phyloP scores from a whole-genome alignment of 2,113 vertebrate genomes.

The Tragelaphus scriptus region DNA sequence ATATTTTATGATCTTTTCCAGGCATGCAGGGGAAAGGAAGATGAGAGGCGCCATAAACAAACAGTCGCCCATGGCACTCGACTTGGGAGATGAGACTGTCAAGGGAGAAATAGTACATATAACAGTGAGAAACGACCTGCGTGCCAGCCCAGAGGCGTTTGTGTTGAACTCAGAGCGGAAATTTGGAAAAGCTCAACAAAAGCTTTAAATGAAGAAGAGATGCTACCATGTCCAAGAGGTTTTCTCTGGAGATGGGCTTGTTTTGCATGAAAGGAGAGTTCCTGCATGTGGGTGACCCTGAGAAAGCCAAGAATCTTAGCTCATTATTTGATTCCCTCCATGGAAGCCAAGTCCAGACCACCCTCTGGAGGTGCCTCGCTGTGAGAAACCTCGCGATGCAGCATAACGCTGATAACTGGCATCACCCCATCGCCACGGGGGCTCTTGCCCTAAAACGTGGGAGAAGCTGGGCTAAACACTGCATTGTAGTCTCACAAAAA shows the following conservation, averaged over 20 bases:
- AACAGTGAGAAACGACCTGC: constrained; percentile 38
- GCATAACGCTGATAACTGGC: accelerated
- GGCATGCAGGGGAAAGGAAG: background rate
- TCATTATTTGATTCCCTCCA: background rate
- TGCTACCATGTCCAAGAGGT: background rate
- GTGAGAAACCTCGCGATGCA: background rate
- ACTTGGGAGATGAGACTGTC: constrained; percentile 62
- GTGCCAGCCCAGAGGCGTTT: background rate
- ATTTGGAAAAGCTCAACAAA: background rate
- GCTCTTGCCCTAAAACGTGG: background rate
- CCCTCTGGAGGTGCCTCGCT: accelerated
- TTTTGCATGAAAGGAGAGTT: background rate
- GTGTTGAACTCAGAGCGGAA: background rate
- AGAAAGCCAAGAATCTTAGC: background rate
- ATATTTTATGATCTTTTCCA: constrained; percentile 34
- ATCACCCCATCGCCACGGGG: accelerated
- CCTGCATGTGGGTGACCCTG: background rate
- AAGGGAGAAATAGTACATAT: constrained; percentile 16
- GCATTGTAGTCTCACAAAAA: background rate
- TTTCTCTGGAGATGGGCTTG: too few relatives aligned
- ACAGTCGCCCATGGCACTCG: constrained; percentile 14
- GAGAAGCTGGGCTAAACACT: accelerated
- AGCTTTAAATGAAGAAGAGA: background rate
- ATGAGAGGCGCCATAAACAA: background rate
- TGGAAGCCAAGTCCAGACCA: accelerated